Evolutionary conservation across 2,888 invertebrate genomes (phyloP).

Genomic region (Chydorus sphaericus): DNA sequence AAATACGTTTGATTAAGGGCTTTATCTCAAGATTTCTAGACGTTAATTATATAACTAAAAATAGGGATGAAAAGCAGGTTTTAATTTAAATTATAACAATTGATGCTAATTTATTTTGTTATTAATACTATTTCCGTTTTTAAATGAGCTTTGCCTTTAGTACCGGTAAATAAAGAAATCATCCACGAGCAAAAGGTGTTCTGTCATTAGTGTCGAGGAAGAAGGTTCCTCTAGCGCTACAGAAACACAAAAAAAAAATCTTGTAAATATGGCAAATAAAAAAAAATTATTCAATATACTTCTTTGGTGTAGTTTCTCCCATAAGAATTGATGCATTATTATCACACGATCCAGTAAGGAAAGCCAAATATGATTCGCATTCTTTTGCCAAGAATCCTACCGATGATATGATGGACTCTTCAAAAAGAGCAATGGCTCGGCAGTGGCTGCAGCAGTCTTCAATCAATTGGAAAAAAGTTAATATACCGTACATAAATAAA

Average conservation of each 20-base stretch:
- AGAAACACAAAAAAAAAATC: background rate
- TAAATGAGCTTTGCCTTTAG: too few relatives aligned
- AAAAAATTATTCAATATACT: slow-evolving; percentile 8
- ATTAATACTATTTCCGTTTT: too few relatives aligned
- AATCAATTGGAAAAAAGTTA: background rate
- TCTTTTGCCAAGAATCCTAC: slow-evolving; percentile 39
- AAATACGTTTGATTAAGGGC: too few relatives aligned
- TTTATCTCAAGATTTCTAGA: too few relatives aligned
- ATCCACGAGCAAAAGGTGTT: background rate
- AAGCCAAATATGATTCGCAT: slow-evolving; percentile 40
- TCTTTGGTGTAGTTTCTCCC: slow-evolving; percentile 5
- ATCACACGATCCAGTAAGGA: slow-evolving; percentile 25
- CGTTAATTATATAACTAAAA: too few relatives aligned
- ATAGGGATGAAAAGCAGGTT: too few relatives aligned
- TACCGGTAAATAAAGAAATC: too few relatives aligned
- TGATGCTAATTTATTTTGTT: too few relatives aligned
- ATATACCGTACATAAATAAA: slow-evolving; percentile 17
- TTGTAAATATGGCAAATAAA: background rate
- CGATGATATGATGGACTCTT: slow-evolving; percentile 44
- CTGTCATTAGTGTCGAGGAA: background rate
- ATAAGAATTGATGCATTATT: background rate
- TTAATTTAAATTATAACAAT: too few relatives aligned
- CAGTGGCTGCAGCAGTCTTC: slow-evolving; percentile 45
- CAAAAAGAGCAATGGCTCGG: slow-evolving; percentile 44
- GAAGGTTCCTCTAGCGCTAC: background rate